Evolutionary conservation across 2,797 vertebrate species (phyloP), one percentile per base, ranked within the genome.

Genomic region (Rhinichthys osculus): DNA sequence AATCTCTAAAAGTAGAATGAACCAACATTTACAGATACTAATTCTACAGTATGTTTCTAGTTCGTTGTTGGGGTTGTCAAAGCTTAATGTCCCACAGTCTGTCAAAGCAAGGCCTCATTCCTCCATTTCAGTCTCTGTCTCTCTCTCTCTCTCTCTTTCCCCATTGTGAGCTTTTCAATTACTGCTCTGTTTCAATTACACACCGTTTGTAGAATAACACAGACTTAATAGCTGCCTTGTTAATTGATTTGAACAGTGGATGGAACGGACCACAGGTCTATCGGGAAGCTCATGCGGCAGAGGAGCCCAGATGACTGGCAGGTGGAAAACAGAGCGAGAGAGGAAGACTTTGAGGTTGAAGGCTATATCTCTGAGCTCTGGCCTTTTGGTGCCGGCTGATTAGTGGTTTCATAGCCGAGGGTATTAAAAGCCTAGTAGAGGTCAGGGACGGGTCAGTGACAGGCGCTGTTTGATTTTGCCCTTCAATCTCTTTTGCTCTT

Each of bases 191-290:
- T 84, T 83, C 82, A 67, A 86, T 77, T 86, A 86, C 59, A 80
- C 82, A 62, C 62, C 71, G 44, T 85, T 85, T 67, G 83, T 80
- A 87, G 84, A 84, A 86, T 89, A 85, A 80, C 88, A 83, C 87
- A 83, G 82, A 76, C 78, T 73, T 86, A 88, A 88, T 84, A 84
- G 87, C 87, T 85, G 84, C 64, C 82, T 74, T 83, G 85, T 87
- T 86, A 87, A 90, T 88, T 87, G 86, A 87, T 87, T 86, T 79
- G 77, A 85, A 88, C 84, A 82, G 86, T 84, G 70, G 78, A 88
- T 85, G 83, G 76, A 85, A 70, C 38, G 77, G 76, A 85, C 38
- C 83, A 62, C 38, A 33, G 83, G 76, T 85, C 83, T 78, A 85
- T 85, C 38, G 83, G 83, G 83, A 85, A 79, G 77, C 76, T 85